phyloP scores from a whole-genome alignment of 2,888 invertebrate species.

The Germaria angustata region DNA sequence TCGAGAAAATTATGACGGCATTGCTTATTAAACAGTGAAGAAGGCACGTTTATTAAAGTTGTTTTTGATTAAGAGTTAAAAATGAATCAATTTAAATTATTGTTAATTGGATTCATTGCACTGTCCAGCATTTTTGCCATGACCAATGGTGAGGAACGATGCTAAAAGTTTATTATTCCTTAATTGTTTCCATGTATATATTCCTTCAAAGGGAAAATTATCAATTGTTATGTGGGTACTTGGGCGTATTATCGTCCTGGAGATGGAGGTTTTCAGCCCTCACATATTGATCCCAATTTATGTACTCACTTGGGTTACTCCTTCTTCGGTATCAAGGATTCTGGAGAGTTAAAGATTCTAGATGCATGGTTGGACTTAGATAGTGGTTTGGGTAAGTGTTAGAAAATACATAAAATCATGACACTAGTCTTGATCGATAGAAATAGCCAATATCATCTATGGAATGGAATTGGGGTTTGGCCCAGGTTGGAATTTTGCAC shows the following conservation, averaged over 20 bases:
- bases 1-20: neutral
- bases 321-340: slow-evolving; percentile 72
- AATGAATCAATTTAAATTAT: slow-evolving; percentile 11
- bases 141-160: neutral
- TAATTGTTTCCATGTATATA: too few species aligned
- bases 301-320: slow-evolving; percentile 74
- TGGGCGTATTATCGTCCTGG: slow-evolving; percentile 70
- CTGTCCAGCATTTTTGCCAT: neutral
- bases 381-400: slow-evolving; percentile 19
- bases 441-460: too few species aligned
- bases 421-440: too few species aligned
- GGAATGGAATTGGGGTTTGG: too few species aligned
- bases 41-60: neutral
- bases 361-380: slow-evolving; percentile 69
- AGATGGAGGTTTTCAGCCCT: slow-evolving; percentile 70
- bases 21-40: neutral
- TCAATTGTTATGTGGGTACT: slow-evolving; percentile 72
- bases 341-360: slow-evolving; percentile 67
- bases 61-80: neutral
- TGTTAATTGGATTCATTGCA: neutral
- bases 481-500: too few species aligned
- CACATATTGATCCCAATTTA: slow-evolving; percentile 70
- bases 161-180: neutral
- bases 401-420: neutral
- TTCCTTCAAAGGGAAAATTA: slow-evolving; percentile 24